Conservation (phyloP, 2,888 invertebrate genomes). For the Trissoscelio sp. region DNA sequence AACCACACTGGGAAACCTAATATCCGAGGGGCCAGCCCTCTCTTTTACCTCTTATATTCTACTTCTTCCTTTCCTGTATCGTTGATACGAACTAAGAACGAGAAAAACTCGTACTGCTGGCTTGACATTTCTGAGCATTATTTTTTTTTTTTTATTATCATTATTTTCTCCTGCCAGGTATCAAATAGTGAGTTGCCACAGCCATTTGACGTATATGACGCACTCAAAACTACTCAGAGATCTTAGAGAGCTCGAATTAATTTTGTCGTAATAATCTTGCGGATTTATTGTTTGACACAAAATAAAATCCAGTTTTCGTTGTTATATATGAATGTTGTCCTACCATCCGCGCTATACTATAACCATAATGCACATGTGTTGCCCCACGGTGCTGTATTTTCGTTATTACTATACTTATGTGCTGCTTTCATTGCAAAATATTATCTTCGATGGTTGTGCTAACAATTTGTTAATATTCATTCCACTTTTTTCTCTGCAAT, state of each 20-base stretch:
- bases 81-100: constrained; percentile 54
- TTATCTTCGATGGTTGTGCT: constrained; percentile 31
- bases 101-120: constrained; percentile 56
- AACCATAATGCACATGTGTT: constrained; percentile 48
- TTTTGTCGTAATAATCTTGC: not conserved
- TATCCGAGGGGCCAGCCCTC: constrained; percentile 77
- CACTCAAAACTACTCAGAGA: not conserved
- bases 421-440: constrained; percentile 31
- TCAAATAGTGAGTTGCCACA: not conserved
- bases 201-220: not conserved
- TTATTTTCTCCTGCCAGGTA: constrained; percentile 14
- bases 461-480: constrained; percentile 22
- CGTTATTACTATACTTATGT: constrained; percentile 33
- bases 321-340: constrained; percentile 39
- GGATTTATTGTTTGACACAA: constrained; percentile 15
- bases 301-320: constrained; percentile 12
- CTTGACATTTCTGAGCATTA: constrained; percentile 54
- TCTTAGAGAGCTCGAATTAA: not conserved
- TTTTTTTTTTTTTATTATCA: constrained; percentile 20
- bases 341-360: constrained; percentile 35
- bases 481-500: not conserved
- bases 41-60: constrained; percentile 59
- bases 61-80: constrained; percentile 59
- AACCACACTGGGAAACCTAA: constrained; percentile 83
- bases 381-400: constrained; percentile 16